These are phyloP conservation scores for Halcyon senegalensis DNA, from an alignment of 2,113 vertebrate genomes.

Conservation along the genomic window DNA sequence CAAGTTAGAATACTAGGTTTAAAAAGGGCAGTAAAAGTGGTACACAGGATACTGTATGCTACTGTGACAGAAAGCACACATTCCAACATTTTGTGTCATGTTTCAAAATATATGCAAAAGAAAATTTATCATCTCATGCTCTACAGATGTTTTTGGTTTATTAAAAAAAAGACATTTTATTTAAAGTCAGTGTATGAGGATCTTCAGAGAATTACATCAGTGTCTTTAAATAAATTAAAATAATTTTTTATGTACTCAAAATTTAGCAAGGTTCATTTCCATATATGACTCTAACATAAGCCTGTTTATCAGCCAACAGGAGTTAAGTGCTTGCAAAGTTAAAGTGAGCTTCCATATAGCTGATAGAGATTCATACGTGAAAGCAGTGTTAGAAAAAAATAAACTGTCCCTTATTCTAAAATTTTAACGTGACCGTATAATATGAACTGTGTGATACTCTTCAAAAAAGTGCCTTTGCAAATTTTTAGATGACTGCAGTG, in stretches of 20 bases:
- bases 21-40: background rate
- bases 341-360: background rate
- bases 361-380: accelerated
- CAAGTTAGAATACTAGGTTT: background rate
- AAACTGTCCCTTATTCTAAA: background rate
- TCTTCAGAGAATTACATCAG: background rate
- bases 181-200: background rate
- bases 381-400: background rate
- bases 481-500: too few relatives aligned
- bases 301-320: background rate
- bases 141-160: background rate
- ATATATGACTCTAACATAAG: background rate
- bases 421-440: background rate
- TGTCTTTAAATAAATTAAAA: background rate
- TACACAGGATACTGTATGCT: background rate
- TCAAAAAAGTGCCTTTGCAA: too few relatives aligned
- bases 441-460: too few relatives aligned
- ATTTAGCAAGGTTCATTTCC: background rate
- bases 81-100: background rate
- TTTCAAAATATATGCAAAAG: background rate
- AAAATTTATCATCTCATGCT: background rate
- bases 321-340: background rate
- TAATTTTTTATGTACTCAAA: background rate
- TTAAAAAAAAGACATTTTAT: background rate
- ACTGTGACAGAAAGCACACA: background rate